Evolutionary conservation across 2,113 vertebrate genomes (phyloP).

Genomic region (Plecturocebus donacophilus): DNA sequence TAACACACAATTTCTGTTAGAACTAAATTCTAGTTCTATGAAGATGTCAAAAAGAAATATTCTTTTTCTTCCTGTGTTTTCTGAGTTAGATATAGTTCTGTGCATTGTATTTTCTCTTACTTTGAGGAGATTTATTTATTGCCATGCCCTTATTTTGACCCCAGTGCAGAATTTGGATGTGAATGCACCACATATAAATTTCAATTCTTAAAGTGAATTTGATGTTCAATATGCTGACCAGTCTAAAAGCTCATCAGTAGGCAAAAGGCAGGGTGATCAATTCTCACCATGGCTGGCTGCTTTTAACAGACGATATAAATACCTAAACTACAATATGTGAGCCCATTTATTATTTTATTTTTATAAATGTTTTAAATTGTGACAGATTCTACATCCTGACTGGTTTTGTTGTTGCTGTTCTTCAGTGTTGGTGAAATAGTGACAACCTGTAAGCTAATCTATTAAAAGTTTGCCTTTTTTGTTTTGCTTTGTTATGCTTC

Average conservation of each 20-base stretch:
- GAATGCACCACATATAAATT: background rate
- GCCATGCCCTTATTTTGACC: background rate
- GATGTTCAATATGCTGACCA: background rate
- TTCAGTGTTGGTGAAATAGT: background rate
- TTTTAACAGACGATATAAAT: background rate
- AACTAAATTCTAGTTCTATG: background rate
- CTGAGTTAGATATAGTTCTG: background rate
- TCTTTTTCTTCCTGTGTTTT: background rate
- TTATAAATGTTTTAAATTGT: background rate
- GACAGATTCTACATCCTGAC: background rate
- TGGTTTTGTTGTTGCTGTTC: background rate
- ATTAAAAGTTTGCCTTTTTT: background rate
- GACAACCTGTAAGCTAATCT: background rate
- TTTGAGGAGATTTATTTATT: background rate
- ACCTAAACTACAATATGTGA: background rate
- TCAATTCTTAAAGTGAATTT: background rate
- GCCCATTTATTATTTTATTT: background rate
- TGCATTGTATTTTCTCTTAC: background rate
- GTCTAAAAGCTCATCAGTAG: background rate
- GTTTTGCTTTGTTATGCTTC: background rate
- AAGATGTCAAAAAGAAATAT: background rate
- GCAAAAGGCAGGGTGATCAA: background rate
- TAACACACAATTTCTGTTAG: background rate
- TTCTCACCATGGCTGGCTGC: background rate
- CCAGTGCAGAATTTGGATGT: background rate